Conservation (phyloP, 2,888 invertebrate genomes). For the Xiphydria camelus region DNA sequence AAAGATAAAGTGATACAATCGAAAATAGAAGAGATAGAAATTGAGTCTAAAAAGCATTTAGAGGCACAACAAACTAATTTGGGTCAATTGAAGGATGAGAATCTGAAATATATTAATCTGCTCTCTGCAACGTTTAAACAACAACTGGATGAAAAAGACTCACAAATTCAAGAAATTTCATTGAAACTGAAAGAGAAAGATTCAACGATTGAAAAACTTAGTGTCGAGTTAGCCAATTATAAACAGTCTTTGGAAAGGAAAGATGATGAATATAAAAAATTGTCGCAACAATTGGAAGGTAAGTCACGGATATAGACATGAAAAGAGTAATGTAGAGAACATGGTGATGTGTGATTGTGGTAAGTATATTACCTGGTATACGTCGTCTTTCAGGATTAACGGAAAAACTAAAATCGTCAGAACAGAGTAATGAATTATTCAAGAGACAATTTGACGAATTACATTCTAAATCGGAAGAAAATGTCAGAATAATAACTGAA, state of each 20-base stretch:
- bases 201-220: conserved; percentile 60
- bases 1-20: conserved; percentile 57
- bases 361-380: neutral
- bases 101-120: conserved; percentile 32
- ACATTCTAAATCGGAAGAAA: conserved; percentile 62
- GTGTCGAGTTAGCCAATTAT: conserved; percentile 60
- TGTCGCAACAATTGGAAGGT: conserved; percentile 45
- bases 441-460: conserved; percentile 56
- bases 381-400: conserved; percentile 57
- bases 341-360: no score
- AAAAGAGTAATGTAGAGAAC: no score
- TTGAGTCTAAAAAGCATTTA: conserved; percentile 29
- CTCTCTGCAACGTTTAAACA: conserved; percentile 52
- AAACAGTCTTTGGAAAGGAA: conserved; percentile 58
- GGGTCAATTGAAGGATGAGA: conserved; percentile 37
- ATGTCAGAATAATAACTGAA: conserved; percentile 42
- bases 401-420: conserved; percentile 61
- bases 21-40: conserved; percentile 33
- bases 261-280: conserved; percentile 57
- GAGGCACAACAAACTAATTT: conserved; percentile 30
- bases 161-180: conserved; percentile 60
- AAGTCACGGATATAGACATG: neutral
- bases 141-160: conserved; percentile 61
- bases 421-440: conserved; percentile 62
- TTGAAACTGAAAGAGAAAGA: conserved; percentile 61